phyloP scores from a whole-genome alignment of 1,140 invertebrate species.

The Aradophagus sp. region DNA sequence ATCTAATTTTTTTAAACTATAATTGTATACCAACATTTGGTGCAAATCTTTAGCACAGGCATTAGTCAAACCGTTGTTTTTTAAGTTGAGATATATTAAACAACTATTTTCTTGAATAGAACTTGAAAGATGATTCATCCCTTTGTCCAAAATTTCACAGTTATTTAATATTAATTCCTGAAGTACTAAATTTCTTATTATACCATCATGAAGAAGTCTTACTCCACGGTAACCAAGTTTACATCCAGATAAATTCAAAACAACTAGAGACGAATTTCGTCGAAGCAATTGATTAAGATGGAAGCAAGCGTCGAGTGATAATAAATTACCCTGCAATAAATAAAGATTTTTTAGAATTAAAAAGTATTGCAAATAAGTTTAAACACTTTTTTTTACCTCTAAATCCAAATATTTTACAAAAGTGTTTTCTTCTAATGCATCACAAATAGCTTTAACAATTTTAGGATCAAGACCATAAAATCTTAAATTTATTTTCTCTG shows the following conservation, averaged over 20 bases:
- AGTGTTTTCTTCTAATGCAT: constrained; percentile 66
- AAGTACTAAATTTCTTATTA: constrained; percentile 59
- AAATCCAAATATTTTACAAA: constrained; percentile 69
- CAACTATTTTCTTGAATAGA: constrained; percentile 54
- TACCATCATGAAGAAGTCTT: constrained; percentile 61
- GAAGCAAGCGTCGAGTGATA: constrained; percentile 70
- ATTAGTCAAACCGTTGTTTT: constrained; percentile 67
- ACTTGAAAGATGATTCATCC: constrained; percentile 64
- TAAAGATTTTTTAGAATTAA: too few species aligned
- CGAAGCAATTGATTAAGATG: constrained; percentile 70
- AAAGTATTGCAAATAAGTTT: neutral
- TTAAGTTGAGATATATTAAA: constrained; percentile 66
- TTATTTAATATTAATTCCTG: constrained; percentile 69
- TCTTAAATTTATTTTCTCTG: constrained; percentile 61
- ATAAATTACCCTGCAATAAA: constrained; percentile 62
- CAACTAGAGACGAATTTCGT: constrained; percentile 62
- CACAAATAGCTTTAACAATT: constrained; percentile 67
- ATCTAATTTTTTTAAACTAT: constrained; percentile 66
- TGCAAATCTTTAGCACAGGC: constrained; percentile 55
- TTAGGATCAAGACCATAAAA: constrained; percentile 71
- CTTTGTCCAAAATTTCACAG: constrained; percentile 71
- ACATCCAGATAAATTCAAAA: constrained; percentile 70
- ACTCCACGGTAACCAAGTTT: constrained; percentile 68
- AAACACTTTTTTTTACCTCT: constrained; percentile 52
- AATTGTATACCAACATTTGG: constrained; percentile 59